These are phyloP conservation scores for Oceanodroma tethys DNA, from an alignment of 2,113 vertebrate species.

Conservation along the genomic window DNA sequence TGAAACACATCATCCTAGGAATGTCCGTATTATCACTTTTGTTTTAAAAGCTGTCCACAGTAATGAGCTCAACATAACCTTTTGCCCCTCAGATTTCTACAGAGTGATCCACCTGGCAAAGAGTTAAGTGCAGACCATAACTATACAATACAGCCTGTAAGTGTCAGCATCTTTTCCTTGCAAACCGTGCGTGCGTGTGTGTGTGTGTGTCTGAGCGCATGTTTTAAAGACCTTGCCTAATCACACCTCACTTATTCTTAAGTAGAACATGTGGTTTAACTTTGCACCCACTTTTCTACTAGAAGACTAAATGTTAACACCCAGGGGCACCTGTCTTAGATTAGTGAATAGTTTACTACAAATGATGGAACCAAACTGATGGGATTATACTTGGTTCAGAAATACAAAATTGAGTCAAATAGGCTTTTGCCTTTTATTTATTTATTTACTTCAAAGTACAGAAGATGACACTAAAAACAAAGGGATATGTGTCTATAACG, in stretches of 20 bases:
- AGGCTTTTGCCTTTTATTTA: not conserved
- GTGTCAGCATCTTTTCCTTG: slow-evolving; percentile 26
- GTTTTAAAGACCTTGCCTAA: slow-evolving; percentile 66
- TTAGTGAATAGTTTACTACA: slow-evolving; percentile 75
- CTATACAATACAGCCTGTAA: slow-evolving; percentile 24
- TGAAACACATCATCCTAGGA: slow-evolving; percentile 55
- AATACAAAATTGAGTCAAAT: not conserved
- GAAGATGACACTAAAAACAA: not conserved
- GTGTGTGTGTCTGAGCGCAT: not conserved
- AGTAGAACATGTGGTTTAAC: slow-evolving; percentile 93
- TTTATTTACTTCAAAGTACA: not conserved
- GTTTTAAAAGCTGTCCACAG: slow-evolving; percentile 51
- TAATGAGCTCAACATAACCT: slow-evolving; percentile 59
- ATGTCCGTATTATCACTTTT: slow-evolving; percentile 46
- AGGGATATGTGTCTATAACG: not conserved
- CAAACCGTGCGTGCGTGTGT: not conserved
- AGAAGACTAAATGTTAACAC: slow-evolving; percentile 90
- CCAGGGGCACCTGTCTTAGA: slow-evolving; percentile 86
- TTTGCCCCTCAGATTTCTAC: slow-evolving; percentile 45
- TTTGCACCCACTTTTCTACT: slow-evolving; percentile 96
- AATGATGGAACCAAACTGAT: slow-evolving; percentile 60
- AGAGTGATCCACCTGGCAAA: slow-evolving; percentile 53
- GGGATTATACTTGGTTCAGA: slow-evolving; percentile 6
- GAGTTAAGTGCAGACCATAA: slow-evolving; percentile 53
- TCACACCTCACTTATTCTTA: slow-evolving; percentile 86